A percentile compares a stretch with the other conserved stretches of the same genome.
Conservation (phyloP, 2,797 vertebrate genomes). For the Hybognathus amarus region DNA sequence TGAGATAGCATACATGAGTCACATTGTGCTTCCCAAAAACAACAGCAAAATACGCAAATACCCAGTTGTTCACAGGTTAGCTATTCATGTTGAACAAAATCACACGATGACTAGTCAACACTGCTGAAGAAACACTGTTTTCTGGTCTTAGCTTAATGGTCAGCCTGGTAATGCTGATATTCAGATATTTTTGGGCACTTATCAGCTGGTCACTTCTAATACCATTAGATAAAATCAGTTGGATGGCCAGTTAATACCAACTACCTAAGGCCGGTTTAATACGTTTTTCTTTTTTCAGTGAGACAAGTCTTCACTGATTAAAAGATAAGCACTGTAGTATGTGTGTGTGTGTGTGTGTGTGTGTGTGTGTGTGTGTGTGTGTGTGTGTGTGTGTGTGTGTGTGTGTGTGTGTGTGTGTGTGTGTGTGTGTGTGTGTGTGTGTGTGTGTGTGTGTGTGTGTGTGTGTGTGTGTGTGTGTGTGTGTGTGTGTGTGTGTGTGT, state of each 20-base stretch:
- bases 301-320: background rate
- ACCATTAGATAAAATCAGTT: background rate
- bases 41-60: background rate
- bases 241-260: background rate
- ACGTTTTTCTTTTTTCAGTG: background rate
- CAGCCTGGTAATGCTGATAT: background rate
- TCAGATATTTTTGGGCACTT: background rate
- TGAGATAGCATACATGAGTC: background rate
- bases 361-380: background rate
- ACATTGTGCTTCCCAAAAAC: background rate
- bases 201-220: background rate
- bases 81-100: background rate
- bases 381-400: background rate
- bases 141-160: background rate
- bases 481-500: background rate
- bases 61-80: background rate
- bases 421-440: background rate
- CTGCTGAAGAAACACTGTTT: background rate
- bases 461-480: background rate
- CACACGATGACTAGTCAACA: background rate
- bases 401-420: too few species aligned
- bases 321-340: background rate
- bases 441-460: background rate
- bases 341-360: too few species aligned
- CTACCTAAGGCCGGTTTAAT: background rate